These are phyloP conservation scores for Donacobius atricapilla DNA, from an alignment of 2,113 vertebrate genomes.

Conservation along the genomic window DNA sequence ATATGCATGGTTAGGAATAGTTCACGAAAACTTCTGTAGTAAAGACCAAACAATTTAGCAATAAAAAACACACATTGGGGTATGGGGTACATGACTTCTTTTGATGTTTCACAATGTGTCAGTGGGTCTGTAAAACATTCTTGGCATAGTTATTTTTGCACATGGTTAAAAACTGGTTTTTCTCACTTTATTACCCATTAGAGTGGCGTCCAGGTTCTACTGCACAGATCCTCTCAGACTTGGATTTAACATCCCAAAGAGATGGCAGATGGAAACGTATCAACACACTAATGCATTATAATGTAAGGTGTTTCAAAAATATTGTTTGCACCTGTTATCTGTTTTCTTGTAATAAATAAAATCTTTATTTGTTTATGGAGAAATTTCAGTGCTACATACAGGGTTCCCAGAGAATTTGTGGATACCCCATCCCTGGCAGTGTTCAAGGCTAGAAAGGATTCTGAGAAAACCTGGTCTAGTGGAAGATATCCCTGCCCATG, in stretches of 20 bases:
- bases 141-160: neutral
- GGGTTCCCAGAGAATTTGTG: neutral
- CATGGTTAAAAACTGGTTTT: constrained; percentile 2
- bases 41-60: neutral
- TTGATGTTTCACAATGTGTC: neutral
- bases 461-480: neutral
- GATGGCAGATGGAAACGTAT: constrained; percentile 93
- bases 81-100: neutral
- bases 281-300: constrained; percentile 97
- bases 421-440: neutral
- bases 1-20: neutral
- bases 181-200: constrained; percentile 58
- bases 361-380: neutral
- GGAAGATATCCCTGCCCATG: neutral
- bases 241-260: constrained; percentile 94
- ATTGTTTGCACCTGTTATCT: neutral
- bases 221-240: constrained; percentile 93
- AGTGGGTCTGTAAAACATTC: neutral
- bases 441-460: neutral
- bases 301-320: constrained; percentile 75
- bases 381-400: neutral
- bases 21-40: neutral
- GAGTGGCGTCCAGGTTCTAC: constrained; percentile 98
- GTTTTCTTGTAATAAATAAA: neutral
- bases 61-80: neutral